Conservation (phyloP, 2,888 invertebrate genomes). For the Macropis europaea region DNA sequence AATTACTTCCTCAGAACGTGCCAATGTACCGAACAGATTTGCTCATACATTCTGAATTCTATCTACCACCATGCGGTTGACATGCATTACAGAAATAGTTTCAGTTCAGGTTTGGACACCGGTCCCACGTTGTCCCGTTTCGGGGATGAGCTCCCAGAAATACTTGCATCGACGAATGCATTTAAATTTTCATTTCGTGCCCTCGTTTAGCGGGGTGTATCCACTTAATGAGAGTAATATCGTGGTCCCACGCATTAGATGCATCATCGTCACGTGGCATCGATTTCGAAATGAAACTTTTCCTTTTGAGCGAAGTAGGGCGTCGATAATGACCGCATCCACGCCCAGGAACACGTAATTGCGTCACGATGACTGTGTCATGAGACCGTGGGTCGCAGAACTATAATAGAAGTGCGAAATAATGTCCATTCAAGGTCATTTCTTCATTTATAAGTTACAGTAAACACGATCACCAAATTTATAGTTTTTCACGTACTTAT, state of each 20-base stretch:
- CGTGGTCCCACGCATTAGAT: slow-evolving; percentile 27
- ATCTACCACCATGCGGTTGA: too few species aligned
- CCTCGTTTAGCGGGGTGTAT: slow-evolving; percentile 14
- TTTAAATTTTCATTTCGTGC: slow-evolving; percentile 32
- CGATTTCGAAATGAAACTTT: slow-evolving; percentile 43
- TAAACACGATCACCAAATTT: too few species aligned
- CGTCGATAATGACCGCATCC: slow-evolving; percentile 41
- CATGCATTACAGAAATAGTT: too few species aligned
- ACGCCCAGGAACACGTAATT: slow-evolving; percentile 57
- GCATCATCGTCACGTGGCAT: slow-evolving; percentile 39
- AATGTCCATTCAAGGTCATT: too few species aligned
- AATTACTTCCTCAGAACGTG: too few species aligned
- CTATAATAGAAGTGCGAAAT: too few species aligned
- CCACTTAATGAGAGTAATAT: slow-evolving; percentile 27
- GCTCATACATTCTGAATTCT: too few species aligned
- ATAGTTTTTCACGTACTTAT: too few species aligned
- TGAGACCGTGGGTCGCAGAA: slow-evolving; percentile 43
- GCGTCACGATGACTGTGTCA: slow-evolving; percentile 59
- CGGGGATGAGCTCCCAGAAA: not conserved
- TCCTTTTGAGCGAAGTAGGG: slow-evolving; percentile 40
- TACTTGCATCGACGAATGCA: slow-evolving; percentile 18
- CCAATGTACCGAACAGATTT: too few species aligned
- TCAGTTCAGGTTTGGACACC: too few species aligned
- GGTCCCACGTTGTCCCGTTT: not conserved
- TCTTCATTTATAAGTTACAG: too few species aligned